These are phyloP conservation scores for Xylocampa areola DNA, from an alignment of 2,888 invertebrate genomes.

Conservation along the genomic window DNA sequence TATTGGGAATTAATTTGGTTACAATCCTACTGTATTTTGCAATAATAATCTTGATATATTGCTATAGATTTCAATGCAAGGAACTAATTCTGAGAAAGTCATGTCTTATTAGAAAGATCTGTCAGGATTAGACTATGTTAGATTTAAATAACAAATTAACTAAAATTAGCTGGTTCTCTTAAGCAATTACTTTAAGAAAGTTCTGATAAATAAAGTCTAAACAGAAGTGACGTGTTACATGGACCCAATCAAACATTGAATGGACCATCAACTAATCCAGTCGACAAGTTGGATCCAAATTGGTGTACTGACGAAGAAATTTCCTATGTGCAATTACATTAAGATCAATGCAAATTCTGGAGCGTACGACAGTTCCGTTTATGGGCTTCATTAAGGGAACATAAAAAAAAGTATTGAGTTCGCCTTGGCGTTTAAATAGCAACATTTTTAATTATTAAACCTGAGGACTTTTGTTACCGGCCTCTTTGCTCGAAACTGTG, in stretches of 20 bases:
- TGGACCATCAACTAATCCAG: conserved; percentile 72
- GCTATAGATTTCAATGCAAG: conserved; percentile 34
- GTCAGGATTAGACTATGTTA: conserved; percentile 28
- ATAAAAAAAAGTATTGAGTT: conserved; percentile 74
- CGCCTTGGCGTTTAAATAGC: conserved; percentile 79
- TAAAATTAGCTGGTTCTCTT: conserved; percentile 33
- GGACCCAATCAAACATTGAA: conserved; percentile 66
- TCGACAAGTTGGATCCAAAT: conserved; percentile 65
- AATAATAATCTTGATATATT: conserved; percentile 49
- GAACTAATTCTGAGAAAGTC: conserved; percentile 35
- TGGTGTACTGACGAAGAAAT: conserved; percentile 63
- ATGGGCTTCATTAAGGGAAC: conserved; percentile 83
- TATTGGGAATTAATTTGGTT: conserved; percentile 46
- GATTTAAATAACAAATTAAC: conserved; percentile 20
- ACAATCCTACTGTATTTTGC: conserved; percentile 44
- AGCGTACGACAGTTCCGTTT: conserved; percentile 74
- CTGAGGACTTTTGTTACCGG: conserved; percentile 56
- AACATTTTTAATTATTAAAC: conserved; percentile 80
- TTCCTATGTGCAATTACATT: conserved; percentile 69
- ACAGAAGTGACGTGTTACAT: conserved; percentile 55
- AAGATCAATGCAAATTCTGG: conserved; percentile 83
- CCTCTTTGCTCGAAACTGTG: conserved; percentile 59
- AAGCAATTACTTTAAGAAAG: conserved; percentile 49
- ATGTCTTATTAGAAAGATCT: conserved; percentile 26
- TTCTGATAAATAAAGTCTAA: conserved; percentile 53